Conservation (phyloP, 2,797 vertebrate species). For the Iguana delicatissima region DNA sequence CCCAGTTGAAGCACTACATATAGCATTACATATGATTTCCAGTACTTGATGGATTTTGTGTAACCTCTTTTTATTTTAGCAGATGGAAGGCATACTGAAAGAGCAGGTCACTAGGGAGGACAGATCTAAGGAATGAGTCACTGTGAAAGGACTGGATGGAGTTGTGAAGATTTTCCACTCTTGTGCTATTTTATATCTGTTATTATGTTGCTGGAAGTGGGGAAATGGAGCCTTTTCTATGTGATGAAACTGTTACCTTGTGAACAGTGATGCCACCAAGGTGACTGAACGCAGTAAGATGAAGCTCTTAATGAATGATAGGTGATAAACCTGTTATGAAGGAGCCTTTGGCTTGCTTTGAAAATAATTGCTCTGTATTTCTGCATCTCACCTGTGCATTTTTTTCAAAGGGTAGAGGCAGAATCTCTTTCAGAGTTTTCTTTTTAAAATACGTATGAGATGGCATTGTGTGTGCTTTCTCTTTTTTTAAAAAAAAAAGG, state of each 20-base stretch:
- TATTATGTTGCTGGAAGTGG: constrained; percentile 20
- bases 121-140: constrained; percentile 55
- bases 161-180: constrained; percentile 50
- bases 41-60: fast-evolving
- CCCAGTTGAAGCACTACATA: neutral
- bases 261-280: neutral
- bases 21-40: constrained; percentile 3
- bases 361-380: neutral
- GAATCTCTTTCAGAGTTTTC: neutral
- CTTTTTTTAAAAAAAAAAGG: neutral
- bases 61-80: constrained; percentile 49
- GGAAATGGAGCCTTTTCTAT: constrained; percentile 5
- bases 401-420: neutral
- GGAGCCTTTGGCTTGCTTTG: neutral
- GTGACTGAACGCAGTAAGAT: constrained; percentile 12
- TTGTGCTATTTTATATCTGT: constrained; percentile 58
- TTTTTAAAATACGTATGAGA: neutral
- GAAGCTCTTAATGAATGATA: constrained; percentile 21
- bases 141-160: constrained; percentile 59
- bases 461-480: neutral
- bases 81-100: constrained; percentile 51
- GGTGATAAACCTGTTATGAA: neutral
- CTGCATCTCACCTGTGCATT: neutral
- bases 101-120: constrained; percentile 54
- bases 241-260: constrained; percentile 30